A percentile compares a stretch with the other conserved stretches of the same genome.
Evolutionary conservation across 2,888 invertebrate species (phyloP).

Genomic region (Junonia oenone): DNA sequence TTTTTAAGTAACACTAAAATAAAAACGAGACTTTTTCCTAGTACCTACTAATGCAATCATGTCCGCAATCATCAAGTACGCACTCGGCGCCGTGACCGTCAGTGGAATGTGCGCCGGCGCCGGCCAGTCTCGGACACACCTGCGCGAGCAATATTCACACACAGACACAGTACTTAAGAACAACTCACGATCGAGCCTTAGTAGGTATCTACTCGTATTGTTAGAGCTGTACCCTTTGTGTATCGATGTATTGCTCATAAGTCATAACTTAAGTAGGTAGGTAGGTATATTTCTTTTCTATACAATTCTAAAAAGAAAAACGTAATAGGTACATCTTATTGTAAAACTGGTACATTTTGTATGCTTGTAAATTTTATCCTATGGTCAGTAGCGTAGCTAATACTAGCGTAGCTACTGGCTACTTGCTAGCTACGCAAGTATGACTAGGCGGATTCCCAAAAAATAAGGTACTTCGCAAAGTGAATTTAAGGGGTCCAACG

Average conservation of each 20-base stretch:
- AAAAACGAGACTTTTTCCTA: neutral
- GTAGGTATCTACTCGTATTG: neutral
- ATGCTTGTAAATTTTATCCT: no score
- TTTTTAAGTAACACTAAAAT: neutral
- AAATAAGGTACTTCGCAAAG: no score
- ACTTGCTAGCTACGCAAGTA: no score
- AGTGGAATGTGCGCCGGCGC: slow-evolving; percentile 82
- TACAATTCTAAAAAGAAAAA: no score
- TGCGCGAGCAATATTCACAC: slow-evolving; percentile 55
- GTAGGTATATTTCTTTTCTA: no score
- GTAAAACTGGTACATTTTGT: no score
- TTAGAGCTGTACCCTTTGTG: neutral
- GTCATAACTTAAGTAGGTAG: neutral
- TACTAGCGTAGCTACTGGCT: no score
- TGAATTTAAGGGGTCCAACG: no score
- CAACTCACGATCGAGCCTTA: slow-evolving; percentile 25
- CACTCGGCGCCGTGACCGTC: slow-evolving; percentile 58
- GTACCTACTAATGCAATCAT: neutral
- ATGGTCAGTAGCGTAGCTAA: no score
- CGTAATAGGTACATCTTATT: no score
- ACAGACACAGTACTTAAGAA: slow-evolving; percentile 21
- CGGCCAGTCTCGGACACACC: slow-evolving; percentile 83
- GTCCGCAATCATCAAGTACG: slow-evolving; percentile 43
- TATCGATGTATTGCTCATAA: neutral
- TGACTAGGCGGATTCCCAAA: no score